Percentiles rank a stretch among this genome's conserved stretches.
Evolutionary conservation across 92 coral and sea anemone species (phyloP).

Genomic region (Desmophyllum pertusum): DNA sequence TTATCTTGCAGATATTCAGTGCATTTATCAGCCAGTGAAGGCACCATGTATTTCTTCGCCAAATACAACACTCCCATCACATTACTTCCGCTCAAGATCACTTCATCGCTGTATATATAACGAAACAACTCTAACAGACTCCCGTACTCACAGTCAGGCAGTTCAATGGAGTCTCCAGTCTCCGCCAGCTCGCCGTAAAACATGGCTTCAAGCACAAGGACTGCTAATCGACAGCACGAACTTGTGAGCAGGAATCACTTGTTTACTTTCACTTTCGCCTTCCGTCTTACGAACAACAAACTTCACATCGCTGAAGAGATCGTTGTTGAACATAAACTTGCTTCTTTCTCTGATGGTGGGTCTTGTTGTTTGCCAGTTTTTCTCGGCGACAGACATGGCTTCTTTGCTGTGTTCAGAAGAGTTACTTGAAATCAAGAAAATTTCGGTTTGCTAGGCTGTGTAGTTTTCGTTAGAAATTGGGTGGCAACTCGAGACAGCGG

Average conservation of each 20-base stretch:
- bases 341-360: constrained; percentile 66
- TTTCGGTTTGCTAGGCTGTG: too few species aligned
- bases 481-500: too few species aligned
- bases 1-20: constrained; percentile 56
- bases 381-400: too few species aligned
- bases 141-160: constrained; percentile 73
- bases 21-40: constrained; percentile 64
- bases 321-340: constrained; percentile 63
- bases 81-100: constrained; percentile 46
- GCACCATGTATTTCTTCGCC: constrained; percentile 74
- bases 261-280: constrained; percentile 25
- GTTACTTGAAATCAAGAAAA: too few species aligned
- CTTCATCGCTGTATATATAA: constrained; percentile 68
- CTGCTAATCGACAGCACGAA: constrained; percentile 45
- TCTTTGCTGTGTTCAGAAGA: too few species aligned
- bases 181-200: too few species aligned
- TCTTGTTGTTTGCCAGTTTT: constrained; percentile 64
- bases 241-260: constrained; percentile 45
- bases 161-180: constrained; percentile 53
- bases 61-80: constrained; percentile 73
- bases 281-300: constrained; percentile 39
- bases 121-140: constrained; percentile 65
- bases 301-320: constrained; percentile 55
- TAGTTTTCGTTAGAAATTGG: too few species aligned
- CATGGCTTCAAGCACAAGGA: too few species aligned